Conservation (phyloP, 2,888 invertebrate species). For the Cordylochernes scorpioides region DNA sequence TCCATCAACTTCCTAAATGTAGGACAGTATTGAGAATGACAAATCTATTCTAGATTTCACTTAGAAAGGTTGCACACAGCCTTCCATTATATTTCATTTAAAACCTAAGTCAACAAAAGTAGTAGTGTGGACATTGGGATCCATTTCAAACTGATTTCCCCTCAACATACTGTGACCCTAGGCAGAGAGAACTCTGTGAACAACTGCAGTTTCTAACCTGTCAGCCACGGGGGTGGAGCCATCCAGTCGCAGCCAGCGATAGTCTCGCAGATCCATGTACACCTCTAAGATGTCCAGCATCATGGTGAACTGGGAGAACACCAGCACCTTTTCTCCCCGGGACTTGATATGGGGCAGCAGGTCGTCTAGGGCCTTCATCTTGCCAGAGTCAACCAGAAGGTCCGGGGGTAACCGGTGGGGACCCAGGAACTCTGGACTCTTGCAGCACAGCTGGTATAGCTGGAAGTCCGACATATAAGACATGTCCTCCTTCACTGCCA, state of each 20-base stretch:
- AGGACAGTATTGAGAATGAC: too few species aligned
- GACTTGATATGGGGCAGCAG: conserved; percentile 41
- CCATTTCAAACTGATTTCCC: too few species aligned
- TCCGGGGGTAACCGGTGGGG: conserved; percentile 24
- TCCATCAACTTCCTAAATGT: too few species aligned
- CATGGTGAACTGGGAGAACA: conserved; percentile 91
- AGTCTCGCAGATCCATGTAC: conserved; percentile 42
- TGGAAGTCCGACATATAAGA: conserved; percentile 71
- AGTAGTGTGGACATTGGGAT: too few species aligned
- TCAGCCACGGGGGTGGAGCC: conserved; percentile 62
- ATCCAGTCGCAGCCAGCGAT: conserved; percentile 55
- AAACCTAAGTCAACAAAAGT: too few species aligned
- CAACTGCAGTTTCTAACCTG: conserved; percentile 27
- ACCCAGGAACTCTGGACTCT: too few species aligned
- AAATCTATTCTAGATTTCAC: too few species aligned
- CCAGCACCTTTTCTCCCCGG: conserved; percentile 37
- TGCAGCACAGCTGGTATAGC: conserved; percentile 50
- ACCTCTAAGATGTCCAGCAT: conserved; percentile 74
- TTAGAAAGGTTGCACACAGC: too few species aligned
- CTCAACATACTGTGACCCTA: too few species aligned
- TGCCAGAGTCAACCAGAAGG: conserved; percentile 54
- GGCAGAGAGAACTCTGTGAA: too few species aligned
- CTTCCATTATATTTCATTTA: too few species aligned
- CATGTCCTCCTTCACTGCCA: conserved; percentile 51
- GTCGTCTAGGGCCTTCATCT: conserved; percentile 49